phyloP scores from a whole-genome alignment of 2,888 invertebrate species.

The Pseudococcus viburni region DNA sequence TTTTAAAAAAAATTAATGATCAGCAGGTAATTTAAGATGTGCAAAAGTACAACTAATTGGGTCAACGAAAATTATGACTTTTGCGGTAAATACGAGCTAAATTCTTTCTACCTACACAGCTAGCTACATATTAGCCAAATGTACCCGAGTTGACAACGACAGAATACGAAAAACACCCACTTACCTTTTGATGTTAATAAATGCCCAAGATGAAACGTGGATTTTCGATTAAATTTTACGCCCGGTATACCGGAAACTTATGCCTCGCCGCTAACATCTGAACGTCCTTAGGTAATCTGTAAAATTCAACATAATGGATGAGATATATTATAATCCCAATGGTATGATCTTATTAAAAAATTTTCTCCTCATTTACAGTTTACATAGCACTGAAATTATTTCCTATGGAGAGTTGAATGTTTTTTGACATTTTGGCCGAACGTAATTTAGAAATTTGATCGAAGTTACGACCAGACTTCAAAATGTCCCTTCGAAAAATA shows the following conservation, averaged over 20 bases:
- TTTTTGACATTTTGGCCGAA: neutral
- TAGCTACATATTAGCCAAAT: neutral
- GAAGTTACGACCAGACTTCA: neutral
- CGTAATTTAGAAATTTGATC: neutral
- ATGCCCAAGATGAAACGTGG: neutral
- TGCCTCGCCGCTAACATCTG: neutral
- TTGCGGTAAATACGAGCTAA: neutral
- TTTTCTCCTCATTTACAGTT: conserved; percentile 30
- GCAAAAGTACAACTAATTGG: neutral
- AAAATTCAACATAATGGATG: conserved; percentile 55
- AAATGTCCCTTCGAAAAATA: too few species aligned
- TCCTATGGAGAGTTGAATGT: neutral
- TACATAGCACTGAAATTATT: neutral
- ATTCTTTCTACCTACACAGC: neutral
- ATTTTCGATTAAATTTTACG: conserved; percentile 13
- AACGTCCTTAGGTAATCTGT: conserved; percentile 23
- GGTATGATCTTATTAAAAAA: conserved; percentile 19
- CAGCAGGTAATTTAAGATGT: neutral
- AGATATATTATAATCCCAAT: conserved; percentile 26
- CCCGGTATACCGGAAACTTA: neutral
- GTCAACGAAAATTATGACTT: neutral
- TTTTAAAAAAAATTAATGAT: neutral
- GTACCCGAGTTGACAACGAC: neutral
- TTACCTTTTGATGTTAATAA: conserved; percentile 29
- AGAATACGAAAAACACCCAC: conserved; percentile 17